Evolutionary conservation across 2,113 vertebrate genomes (phyloP).

Genomic region (Nerophis ophidion): DNA sequence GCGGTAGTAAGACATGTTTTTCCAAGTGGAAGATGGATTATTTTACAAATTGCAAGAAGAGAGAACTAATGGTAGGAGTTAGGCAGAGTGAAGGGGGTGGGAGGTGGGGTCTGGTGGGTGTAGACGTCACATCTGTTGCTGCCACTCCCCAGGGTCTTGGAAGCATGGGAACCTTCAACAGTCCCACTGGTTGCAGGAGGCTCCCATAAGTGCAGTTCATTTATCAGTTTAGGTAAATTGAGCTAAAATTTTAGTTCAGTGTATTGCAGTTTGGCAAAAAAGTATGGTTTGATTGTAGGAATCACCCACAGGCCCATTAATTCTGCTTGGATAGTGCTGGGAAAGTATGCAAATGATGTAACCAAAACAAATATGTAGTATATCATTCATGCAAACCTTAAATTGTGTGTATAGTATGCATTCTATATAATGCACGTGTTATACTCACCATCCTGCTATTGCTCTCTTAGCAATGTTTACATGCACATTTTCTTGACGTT

Average conservation of each 20-base stretch:
- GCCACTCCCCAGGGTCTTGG: conserved; percentile 54
- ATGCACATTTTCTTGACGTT: too few relatives aligned
- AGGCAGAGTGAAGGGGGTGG: conserved; percentile 12
- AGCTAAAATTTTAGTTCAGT: conserved; percentile 5
- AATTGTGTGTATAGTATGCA: too few relatives aligned
- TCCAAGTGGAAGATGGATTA: conserved; percentile 53
- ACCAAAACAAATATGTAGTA: neutral
- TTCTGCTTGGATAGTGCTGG: neutral
- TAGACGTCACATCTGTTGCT: conserved; percentile 67
- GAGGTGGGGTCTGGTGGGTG: conserved; percentile 22
- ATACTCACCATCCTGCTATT: too few relatives aligned
- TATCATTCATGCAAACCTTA: too few relatives aligned
- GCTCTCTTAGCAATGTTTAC: too few relatives aligned
- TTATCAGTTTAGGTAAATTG: conserved; percentile 35
- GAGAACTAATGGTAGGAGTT: conserved; percentile 26
- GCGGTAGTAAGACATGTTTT: conserved; percentile 43
- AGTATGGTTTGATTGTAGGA: neutral
- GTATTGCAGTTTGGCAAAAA: neutral
- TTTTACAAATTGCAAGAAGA: conserved; percentile 51
- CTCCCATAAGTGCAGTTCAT: conserved; percentile 33
- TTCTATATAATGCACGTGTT: too few relatives aligned
- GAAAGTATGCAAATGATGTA: neutral
- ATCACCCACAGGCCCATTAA: neutral
- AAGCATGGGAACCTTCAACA: conserved; percentile 60
- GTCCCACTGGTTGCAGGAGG: conserved; percentile 32